Conservation (phyloP, 2,113 vertebrate species). For the Synchiropus splendidus region DNA sequence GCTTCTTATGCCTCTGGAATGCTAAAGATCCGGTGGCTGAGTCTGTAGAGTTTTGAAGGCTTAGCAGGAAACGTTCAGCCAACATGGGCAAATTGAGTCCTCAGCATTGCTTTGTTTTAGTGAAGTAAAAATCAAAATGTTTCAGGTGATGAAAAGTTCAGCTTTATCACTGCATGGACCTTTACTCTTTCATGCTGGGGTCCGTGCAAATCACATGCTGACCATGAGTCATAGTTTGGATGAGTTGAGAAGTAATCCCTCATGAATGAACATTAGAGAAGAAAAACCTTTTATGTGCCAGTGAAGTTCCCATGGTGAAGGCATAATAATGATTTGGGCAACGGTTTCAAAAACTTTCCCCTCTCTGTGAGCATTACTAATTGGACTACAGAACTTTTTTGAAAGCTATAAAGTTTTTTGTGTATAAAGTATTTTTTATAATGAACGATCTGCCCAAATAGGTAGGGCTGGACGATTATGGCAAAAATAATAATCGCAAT, state of each 20-base stretch:
- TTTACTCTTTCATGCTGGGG: slow-evolving; percentile 6
- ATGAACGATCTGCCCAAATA: too few species aligned
- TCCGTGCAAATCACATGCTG: slow-evolving; percentile 39
- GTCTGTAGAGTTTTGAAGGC: slow-evolving; percentile 17
- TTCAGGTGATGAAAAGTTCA: neutral
- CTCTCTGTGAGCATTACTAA: slow-evolving; percentile 7
- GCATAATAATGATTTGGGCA: slow-evolving; percentile 25
- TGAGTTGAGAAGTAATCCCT: slow-evolving; percentile 52
- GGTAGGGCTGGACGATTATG: too few species aligned
- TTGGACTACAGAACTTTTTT: slow-evolving; percentile 3
- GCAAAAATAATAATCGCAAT: too few species aligned
- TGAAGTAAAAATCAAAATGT: neutral
- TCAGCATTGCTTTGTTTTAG: neutral
- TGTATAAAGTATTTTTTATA: neutral
- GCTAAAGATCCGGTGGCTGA: slow-evolving; percentile 19
- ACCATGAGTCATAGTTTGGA: slow-evolving; percentile 48
- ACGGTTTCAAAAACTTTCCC: slow-evolving; percentile 7
- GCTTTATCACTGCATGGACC: neutral
- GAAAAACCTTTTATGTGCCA: slow-evolving; percentile 35
- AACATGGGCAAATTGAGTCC: neutral
- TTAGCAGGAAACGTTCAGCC: slow-evolving; percentile 8
- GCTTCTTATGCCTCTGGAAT: slow-evolving; percentile 33
- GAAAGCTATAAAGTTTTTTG: neutral
- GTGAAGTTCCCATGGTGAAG: slow-evolving; percentile 11
- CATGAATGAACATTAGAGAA: slow-evolving; percentile 42